A percentile compares a stretch with the other conserved stretches of the same genome.
phyloP scores from a whole-genome alignment of 2,888 invertebrate genomes.

The Dasysyrphus tricinctus region DNA sequence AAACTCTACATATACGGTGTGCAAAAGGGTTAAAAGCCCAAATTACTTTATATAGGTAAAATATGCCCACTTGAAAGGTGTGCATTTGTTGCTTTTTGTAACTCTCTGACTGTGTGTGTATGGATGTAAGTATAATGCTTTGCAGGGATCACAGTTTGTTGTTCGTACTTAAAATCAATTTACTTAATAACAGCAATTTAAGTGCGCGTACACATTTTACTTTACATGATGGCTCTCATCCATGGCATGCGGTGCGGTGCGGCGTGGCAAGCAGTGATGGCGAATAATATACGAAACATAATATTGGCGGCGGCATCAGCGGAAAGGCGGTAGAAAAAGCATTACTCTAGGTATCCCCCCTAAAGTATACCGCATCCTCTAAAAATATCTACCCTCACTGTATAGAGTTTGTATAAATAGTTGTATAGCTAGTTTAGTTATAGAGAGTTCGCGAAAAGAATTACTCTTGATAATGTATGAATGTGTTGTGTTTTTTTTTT shows the following conservation, averaged over 20 bases:
- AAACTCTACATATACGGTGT: conserved; percentile 43
- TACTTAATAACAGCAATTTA: conserved; percentile 83
- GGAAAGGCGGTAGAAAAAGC: conserved; percentile 22
- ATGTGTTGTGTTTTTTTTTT: conserved; percentile 12
- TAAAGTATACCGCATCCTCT: conserved; percentile 4
- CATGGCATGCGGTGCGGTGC: conserved; percentile 56
- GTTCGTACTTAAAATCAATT: conserved; percentile 83
- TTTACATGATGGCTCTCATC: conserved; percentile 76
- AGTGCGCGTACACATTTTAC: conserved; percentile 80
- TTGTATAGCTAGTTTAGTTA: conserved; percentile 1
- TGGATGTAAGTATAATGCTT: conserved; percentile 25
- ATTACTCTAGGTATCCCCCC: conserved; percentile 2
- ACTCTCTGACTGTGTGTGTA: conserved; percentile 12
- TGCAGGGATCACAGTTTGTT: conserved; percentile 53
- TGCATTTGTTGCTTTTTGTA: conserved; percentile 22
- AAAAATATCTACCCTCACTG: conserved; percentile 44
- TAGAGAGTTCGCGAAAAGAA: conserved; percentile 50
- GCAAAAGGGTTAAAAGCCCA: conserved; percentile 56
- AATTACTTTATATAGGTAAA: conserved; percentile 28
- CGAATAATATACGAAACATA: conserved; percentile 31
- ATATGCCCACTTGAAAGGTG: conserved; percentile 31
- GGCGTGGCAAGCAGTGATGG: neutral
- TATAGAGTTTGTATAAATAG: neutral
- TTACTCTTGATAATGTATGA: conserved; percentile 13
- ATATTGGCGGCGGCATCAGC: conserved; percentile 21